Percentiles rank a stretch among this genome's conserved stretches.
phyloP scores from a whole-genome alignment of 1,140 invertebrate genomes.

The Paraescarpia echinospica region DNA sequence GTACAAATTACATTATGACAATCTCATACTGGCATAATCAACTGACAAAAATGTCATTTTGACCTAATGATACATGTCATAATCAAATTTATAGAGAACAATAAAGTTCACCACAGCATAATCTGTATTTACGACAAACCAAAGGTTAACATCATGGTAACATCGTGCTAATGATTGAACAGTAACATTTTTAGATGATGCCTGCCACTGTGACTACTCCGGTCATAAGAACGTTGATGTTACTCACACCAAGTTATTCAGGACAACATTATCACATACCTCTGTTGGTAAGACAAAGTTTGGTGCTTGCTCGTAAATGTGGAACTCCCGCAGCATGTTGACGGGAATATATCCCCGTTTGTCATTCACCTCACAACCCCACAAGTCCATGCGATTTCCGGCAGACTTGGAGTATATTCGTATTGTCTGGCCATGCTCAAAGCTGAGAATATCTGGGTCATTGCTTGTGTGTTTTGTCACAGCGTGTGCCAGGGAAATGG shows the following conservation, averaged over 20 bases:
- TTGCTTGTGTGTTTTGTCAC: not conserved
- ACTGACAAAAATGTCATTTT: too few relatives aligned
- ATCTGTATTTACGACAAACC: too few relatives aligned
- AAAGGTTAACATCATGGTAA: too few relatives aligned
- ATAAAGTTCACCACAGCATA: too few relatives aligned
- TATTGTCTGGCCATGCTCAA: conserved; percentile 3
- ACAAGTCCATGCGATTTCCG: not conserved
- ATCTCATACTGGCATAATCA: too few relatives aligned
- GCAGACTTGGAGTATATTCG: conserved; percentile 16
- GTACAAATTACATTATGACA: too few relatives aligned
- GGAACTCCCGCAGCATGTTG: not conserved
- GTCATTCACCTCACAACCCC: conserved; percentile 13
- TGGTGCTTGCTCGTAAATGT: not conserved
- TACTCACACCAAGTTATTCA: not conserved
- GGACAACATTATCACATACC: not conserved
- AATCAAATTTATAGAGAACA: too few relatives aligned
- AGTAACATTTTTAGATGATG: not conserved
- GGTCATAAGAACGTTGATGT: not conserved
- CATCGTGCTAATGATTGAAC: not conserved
- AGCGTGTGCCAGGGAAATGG: conserved; percentile 10
- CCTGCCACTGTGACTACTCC: not conserved
- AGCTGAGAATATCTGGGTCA: conserved; percentile 5
- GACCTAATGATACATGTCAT: too few relatives aligned
- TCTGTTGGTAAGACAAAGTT: not conserved
- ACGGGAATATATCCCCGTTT: conserved; percentile 2